phyloP scores from a whole-genome alignment of 2,888 invertebrate species.

The Ichneumon xanthorius region DNA sequence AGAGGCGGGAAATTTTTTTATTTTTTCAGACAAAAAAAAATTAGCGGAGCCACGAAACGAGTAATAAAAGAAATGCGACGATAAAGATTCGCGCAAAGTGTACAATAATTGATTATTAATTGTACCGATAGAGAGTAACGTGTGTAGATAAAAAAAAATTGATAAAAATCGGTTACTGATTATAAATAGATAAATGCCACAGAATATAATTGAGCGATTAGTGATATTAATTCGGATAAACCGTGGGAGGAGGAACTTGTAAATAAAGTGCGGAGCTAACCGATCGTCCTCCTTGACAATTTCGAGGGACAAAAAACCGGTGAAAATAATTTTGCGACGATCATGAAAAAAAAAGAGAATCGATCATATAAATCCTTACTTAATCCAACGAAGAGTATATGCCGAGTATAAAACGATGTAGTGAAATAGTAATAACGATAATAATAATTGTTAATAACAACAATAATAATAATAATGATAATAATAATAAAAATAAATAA shows the following conservation, averaged over 20 bases:
- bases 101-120: constrained; percentile 50
- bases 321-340: background rate
- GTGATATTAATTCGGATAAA: constrained; percentile 10
- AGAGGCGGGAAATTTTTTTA: background rate
- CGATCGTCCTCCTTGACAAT: too few relatives aligned
- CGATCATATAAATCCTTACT: constrained; percentile 31
- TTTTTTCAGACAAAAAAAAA: constrained; percentile 7
- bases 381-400: constrained; percentile 51
- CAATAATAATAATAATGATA: constrained; percentile 44
- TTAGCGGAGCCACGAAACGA: constrained; percentile 15
- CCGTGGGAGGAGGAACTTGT: background rate
- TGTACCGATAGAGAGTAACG: constrained; percentile 31
- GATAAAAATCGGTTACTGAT: constrained; percentile 38
- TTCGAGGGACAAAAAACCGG: background rate
- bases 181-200: constrained; percentile 2
- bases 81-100: constrained; percentile 46
- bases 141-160: constrained; percentile 46
- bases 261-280: background rate
- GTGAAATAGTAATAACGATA: constrained; percentile 48
- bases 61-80: constrained; percentile 1
- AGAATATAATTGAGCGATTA: constrained; percentile 11
- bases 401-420: constrained; percentile 49
- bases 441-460: constrained; percentile 32
- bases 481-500: constrained; percentile 20
- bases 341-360: constrained; percentile 8